Percentiles rank a stretch among this genome's conserved stretches.
phyloP scores from a whole-genome alignment of 2,888 invertebrate genomes.

The Ophion ellenae region DNA sequence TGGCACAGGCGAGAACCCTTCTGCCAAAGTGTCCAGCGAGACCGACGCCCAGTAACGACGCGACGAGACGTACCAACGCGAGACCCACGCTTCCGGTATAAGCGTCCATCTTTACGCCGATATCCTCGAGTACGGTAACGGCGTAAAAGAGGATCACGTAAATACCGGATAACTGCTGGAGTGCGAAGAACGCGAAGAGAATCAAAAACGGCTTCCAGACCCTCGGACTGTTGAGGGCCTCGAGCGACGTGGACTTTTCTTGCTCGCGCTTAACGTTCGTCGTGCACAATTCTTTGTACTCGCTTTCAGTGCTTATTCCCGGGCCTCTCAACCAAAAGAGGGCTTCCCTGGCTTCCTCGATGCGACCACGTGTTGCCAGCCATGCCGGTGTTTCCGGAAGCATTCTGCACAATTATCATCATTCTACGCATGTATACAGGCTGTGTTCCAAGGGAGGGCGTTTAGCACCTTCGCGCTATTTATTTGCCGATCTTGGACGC shows the following conservation, averaged over 20 bases:
- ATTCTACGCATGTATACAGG: too few species aligned
- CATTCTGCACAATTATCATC: slow-evolving; percentile 84
- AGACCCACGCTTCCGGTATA: slow-evolving; percentile 89
- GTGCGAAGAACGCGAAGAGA: slow-evolving; percentile 87
- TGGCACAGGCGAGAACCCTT: slow-evolving; percentile 87
- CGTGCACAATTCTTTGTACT: slow-evolving; percentile 87
- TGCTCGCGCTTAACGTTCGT: slow-evolving; percentile 76
- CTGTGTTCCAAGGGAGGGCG: too few species aligned
- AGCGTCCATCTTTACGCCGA: slow-evolving; percentile 88
- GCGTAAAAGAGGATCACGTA: slow-evolving; percentile 90
- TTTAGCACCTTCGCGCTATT: too few species aligned
- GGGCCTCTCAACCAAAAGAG: slow-evolving; percentile 88
- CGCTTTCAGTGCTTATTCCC: slow-evolving; percentile 87
- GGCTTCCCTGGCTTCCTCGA: slow-evolving; percentile 86
- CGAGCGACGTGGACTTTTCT: slow-evolving; percentile 71
- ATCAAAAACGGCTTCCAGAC: slow-evolving; percentile 89
- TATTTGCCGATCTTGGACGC: too few species aligned
- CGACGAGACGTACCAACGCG: slow-evolving; percentile 87
- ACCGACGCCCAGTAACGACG: slow-evolving; percentile 88
- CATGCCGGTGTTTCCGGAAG: slow-evolving; percentile 90
- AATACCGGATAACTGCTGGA: slow-evolving; percentile 90
- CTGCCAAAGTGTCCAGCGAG: slow-evolving; percentile 88
- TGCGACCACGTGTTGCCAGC: slow-evolving; percentile 87
- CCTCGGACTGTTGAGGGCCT: slow-evolving; percentile 83
- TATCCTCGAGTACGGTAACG: slow-evolving; percentile 89